These are phyloP conservation scores for Gadus chalcogrammus DNA, from an alignment of 2,113 vertebrate genomes.

Conservation along the genomic window DNA sequence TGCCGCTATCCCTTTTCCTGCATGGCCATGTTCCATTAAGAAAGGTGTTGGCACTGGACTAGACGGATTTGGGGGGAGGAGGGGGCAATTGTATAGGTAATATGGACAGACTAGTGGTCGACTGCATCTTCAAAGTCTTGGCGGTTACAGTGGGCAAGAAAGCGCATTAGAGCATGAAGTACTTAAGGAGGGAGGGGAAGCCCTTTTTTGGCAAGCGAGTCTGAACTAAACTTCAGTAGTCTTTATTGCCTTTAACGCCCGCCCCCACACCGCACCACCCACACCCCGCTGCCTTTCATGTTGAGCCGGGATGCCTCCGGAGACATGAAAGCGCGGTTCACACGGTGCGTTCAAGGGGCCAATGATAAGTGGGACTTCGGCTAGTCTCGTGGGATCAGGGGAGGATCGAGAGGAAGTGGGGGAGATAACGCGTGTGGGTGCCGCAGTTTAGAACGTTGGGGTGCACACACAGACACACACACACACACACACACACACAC, in stretches of 20 bases:
- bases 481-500: too few relatives aligned
- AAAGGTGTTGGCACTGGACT: too few relatives aligned
- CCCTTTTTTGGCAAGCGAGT: constrained; percentile 14
- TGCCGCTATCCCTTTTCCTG: too few relatives aligned
- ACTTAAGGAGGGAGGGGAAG: neutral
- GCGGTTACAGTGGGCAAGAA: constrained; percentile 25
- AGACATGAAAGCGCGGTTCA: constrained; percentile 14
- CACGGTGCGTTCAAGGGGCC: neutral
- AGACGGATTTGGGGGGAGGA: too few relatives aligned
- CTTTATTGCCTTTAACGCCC: neutral
- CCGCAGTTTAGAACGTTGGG: too few relatives aligned
- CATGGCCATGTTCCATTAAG: too few relatives aligned
- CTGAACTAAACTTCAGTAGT: neutral
- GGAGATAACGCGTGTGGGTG: constrained; percentile 7
- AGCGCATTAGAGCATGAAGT: constrained; percentile 21
- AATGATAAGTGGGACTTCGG: neutral
- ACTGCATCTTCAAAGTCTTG: constrained; percentile 38
- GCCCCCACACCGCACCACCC: too few relatives aligned
- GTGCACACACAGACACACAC: too few relatives aligned
- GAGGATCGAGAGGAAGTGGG: neutral
- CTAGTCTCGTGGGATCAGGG: constrained; percentile 9
- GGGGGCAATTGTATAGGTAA: too few relatives aligned
- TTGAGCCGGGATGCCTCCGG: neutral
- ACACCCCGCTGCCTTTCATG: constrained; percentile 29
- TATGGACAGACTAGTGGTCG: constrained; percentile 1